phyloP scores from a whole-genome alignment of 2,113 vertebrate genomes.

The Syrrhaptes paradoxus region DNA sequence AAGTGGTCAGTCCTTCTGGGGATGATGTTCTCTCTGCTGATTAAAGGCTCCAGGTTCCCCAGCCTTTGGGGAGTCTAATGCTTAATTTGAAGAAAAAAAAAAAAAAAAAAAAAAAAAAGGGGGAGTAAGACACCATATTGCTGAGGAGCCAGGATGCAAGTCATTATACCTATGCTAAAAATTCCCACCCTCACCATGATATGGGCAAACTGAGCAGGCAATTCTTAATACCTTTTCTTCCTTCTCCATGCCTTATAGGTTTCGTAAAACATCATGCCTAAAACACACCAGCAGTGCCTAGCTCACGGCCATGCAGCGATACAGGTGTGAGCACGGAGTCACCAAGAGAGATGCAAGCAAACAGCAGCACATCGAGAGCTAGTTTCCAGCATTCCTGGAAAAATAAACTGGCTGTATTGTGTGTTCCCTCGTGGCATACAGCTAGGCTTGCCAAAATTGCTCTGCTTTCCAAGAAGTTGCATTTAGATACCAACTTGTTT shows the following conservation, averaged over 20 bases:
- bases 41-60: not conserved
- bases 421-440: not conserved
- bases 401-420: constrained; percentile 12
- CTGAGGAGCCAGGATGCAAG: not conserved
- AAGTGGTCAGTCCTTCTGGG: not conserved
- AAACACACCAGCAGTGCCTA: not conserved
- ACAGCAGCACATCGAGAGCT: constrained; percentile 12
- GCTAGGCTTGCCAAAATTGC: not conserved
- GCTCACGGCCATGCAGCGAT: not conserved
- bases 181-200: not conserved
- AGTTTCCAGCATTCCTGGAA: constrained; percentile 29
- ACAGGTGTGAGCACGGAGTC: not conserved
- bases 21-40: not conserved
- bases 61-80: not conserved
- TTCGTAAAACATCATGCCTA: not conserved
- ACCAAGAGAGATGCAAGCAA: not conserved
- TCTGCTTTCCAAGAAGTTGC: constrained; percentile 32
- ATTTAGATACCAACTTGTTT: not conserved
- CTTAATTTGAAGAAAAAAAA: not conserved
- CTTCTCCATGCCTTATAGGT: not conserved
- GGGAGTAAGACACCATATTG: rapidly evolving
- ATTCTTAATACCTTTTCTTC: not conserved
- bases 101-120: not conserved
- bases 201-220: not conserved
- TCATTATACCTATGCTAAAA: not conserved